These are phyloP conservation scores for Helicoverpa armigera DNA, from an alignment of 1,140 invertebrate genomes.

Conservation along the genomic window DNA sequence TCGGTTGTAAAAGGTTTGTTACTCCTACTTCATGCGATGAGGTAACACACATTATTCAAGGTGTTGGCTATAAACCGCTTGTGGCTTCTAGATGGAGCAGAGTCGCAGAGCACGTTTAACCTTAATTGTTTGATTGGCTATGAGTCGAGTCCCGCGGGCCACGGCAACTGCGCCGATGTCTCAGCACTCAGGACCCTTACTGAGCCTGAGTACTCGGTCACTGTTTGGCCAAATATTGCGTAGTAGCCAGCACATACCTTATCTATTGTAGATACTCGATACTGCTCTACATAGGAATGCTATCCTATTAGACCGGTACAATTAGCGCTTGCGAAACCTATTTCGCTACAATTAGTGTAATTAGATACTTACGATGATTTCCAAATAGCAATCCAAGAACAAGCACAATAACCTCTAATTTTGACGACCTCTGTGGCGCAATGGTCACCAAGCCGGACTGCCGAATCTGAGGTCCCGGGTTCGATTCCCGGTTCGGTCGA, in stretches of 20 bases:
- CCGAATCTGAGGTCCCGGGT: too few relatives aligned
- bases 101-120: slow-evolving; percentile 64
- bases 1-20: neutral
- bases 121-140: slow-evolving; percentile 79
- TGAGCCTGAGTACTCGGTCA: neutral
- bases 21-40: neutral
- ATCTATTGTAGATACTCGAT: too few relatives aligned
- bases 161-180: slow-evolving; percentile 45
- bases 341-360: too few relatives aligned
- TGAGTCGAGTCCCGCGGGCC: slow-evolving; percentile 65
- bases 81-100: slow-evolving; percentile 42
- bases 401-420: too few relatives aligned
- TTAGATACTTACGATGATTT: slow-evolving; percentile 13
- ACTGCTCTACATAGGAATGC: too few relatives aligned
- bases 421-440: too few relatives aligned
- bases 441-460: too few relatives aligned
- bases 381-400: neutral
- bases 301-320: too few relatives aligned
- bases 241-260: neutral
- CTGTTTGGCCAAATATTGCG: neutral
- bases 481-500: too few relatives aligned
- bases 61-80: slow-evolving; percentile 4
- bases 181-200: neutral
- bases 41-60: slow-evolving; percentile 19
- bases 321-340: too few relatives aligned